Evolutionary conservation across 1,140 invertebrate genomes (phyloP).

Genomic region (Babylonia areolata): DNA sequence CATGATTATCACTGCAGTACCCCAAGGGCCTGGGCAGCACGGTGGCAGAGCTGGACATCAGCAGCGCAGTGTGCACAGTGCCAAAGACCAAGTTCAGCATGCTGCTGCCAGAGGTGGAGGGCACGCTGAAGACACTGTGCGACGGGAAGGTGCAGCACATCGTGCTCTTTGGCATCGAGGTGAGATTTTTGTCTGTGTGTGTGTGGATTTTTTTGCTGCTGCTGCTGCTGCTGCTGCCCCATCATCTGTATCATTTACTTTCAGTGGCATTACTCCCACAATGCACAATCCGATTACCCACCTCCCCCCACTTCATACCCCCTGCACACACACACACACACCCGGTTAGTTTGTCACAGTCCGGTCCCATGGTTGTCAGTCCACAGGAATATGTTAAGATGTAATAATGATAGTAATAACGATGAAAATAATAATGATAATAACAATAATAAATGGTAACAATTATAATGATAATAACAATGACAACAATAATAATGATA

Average conservation of each 20-base stretch:
- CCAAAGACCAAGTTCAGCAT: slow-evolving; percentile 91
- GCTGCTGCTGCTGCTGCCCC: neutral
- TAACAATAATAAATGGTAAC: too few species aligned
- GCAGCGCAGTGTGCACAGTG: slow-evolving; percentile 80
- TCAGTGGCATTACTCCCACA: neutral
- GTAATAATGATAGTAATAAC: neutral
- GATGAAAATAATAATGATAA: neutral
- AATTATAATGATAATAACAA: too few species aligned
- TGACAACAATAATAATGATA: too few species aligned
- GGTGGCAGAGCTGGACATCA: slow-evolving; percentile 81
- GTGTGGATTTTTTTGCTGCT: too few species aligned
- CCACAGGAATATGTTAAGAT: neutral
- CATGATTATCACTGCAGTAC: slow-evolving; percentile 76
- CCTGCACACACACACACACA: too few species aligned
- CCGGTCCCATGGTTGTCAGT: neutral
- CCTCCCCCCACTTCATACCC: too few species aligned
- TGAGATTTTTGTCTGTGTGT: slow-evolving; percentile 42
- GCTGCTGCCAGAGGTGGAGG: slow-evolving; percentile 84
- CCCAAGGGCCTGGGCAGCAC: slow-evolving; percentile 87
- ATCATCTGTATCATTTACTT: neutral
- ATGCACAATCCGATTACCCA: too few species aligned
- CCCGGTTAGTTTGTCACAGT: too few species aligned
- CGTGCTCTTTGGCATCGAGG: slow-evolving; percentile 91
- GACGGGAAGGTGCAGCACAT: slow-evolving; percentile 77
- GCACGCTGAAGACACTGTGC: slow-evolving; percentile 51